Evolutionary conservation across 2,113 vertebrate genomes (phyloP), one percentile per base, ranked within the genome.

Genomic region (Pelobates fuscus): DNA sequence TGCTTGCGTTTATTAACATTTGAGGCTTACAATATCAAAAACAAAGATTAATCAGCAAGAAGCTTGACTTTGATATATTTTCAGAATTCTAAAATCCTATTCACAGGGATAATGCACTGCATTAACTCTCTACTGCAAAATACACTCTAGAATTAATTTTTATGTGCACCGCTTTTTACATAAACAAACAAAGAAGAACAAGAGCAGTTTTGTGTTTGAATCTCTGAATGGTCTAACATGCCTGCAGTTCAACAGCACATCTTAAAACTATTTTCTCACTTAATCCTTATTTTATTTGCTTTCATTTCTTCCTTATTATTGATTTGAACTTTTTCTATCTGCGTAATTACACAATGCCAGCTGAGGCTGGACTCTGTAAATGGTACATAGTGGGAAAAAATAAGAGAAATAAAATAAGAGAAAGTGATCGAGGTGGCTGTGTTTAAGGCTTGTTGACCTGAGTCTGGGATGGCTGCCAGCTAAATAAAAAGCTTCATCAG

Each of bases 401-500:
- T n/a, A 60, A 18, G 15, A 60, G 11, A n/a, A 29, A 52, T 67
- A 52, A 67, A 10, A 46, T 49, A 37, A 30, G 62, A 26, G 4
- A 23, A 26, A 49, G 32, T 24, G 72, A 49, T 59, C 10, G 17
- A 61, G 64, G 65, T 37, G 43, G 41, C 59, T 27, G 43, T 61
- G 65, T 44, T 77, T 68, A 68, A 77, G 32, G 70, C 59, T 63
- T 72, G 70, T 72, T 58, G 59, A 72, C 70, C 70, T 54, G 27
- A 72, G 70, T 77, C 73, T 77, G 73, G 73, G 73, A 67, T 61
- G 41, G 21, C 27, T 77, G 64, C 73, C 73, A 77, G 27, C 20
- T 52, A 30, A 68, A 77, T 77, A 66, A 68, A 75, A 77, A 67
- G 73, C 73, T 54, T 77, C 73, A 77, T 77, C 65, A 77, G 30